Percentiles rank a stretch among this genome's conserved stretches.
Conservation (phyloP, 2,888 invertebrate genomes). For the Conops quadrifasciatus region DNA sequence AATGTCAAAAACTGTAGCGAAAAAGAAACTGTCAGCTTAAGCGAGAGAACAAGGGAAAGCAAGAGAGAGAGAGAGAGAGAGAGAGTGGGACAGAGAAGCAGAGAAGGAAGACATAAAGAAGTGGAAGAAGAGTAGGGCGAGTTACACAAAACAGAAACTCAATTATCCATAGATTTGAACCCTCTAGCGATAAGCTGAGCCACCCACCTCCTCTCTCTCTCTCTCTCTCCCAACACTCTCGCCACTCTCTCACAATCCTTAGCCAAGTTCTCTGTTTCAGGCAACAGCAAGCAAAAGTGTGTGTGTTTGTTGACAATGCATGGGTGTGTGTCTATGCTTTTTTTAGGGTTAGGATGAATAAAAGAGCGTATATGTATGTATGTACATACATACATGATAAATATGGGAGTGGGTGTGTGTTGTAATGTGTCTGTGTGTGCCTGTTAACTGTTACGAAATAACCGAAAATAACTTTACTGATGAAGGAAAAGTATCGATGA, state of each 20-base stretch:
- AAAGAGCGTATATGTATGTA: background rate
- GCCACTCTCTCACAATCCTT: background rate
- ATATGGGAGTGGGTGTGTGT: background rate
- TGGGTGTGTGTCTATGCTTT: background rate
- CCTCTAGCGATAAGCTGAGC: background rate
- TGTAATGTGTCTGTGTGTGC: background rate
- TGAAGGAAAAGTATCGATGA: background rate
- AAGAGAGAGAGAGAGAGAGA: background rate
- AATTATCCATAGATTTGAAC: background rate
- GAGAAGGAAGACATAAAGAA: background rate
- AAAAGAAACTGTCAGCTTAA: background rate
- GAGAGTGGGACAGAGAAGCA: background rate
- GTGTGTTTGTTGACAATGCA: too few species aligned
- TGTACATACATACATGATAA: background rate
- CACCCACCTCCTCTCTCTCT: background rate
- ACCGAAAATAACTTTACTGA: slow-evolving; percentile 5
- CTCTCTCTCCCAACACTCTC: background rate
- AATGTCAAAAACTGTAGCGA: background rate
- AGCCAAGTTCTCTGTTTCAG: too few species aligned
- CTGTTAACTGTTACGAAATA: background rate
- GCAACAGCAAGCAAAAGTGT: too few species aligned
- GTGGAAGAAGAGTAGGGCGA: background rate
- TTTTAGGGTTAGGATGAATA: background rate
- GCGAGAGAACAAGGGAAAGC: background rate
- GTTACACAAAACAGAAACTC: slow-evolving; percentile 1